Conservation (phyloP, 2,888 invertebrate genomes). For the Lymantria monacha region DNA sequence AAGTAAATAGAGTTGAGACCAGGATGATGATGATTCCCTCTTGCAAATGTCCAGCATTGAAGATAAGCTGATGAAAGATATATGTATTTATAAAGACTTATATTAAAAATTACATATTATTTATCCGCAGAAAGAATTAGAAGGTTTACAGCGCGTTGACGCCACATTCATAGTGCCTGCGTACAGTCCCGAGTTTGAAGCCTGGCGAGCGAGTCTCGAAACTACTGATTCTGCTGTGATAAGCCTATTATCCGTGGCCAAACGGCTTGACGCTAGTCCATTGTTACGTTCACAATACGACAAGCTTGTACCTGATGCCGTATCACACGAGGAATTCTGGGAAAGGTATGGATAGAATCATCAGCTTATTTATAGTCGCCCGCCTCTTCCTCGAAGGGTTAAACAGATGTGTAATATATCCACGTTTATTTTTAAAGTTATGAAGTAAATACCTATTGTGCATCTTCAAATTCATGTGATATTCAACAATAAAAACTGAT, state of each 20-base stretch:
- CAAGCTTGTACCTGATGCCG: constrained; percentile 86
- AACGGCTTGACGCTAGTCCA: constrained; percentile 58
- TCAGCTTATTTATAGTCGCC: not conserved
- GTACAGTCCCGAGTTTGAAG: constrained; percentile 71
- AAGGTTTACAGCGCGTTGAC: constrained; percentile 87
- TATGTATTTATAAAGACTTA: no score
- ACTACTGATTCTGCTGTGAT: constrained; percentile 41
- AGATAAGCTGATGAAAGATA: no score
- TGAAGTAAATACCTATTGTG: no score
- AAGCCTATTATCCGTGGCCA: constrained; percentile 40
- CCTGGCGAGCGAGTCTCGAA: constrained; percentile 67
- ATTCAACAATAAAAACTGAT: no score
- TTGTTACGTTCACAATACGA: constrained; percentile 83
- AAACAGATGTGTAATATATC: no score
- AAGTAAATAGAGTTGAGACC: no score
- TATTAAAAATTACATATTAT: not conserved
- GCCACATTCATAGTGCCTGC: constrained; percentile 88
- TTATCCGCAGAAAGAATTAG: constrained; percentile 83
- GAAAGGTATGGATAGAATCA: constrained; percentile 76
- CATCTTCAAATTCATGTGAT: no score
- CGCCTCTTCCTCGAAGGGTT: no score
- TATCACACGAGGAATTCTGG: constrained; percentile 90
- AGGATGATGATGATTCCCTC: no score
- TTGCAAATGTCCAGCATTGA: no score
- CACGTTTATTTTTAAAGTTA: no score